Base-by-base conservation (phyloP, 2,797 vertebrate species). In the Lepidocolaptes lacrymiger region DNA sequence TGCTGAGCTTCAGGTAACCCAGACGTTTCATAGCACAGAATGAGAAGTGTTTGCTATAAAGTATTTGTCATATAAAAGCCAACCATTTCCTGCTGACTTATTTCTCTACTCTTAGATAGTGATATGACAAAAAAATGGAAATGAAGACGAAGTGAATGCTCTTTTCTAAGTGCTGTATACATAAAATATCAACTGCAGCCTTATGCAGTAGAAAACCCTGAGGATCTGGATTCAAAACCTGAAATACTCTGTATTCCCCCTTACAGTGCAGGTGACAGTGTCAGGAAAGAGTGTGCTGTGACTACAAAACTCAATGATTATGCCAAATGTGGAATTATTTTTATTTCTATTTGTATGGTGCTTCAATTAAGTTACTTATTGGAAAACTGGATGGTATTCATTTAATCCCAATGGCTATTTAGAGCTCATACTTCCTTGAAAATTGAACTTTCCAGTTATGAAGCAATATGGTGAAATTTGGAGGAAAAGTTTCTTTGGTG, bases 111-210 rank as follows among this genome's bases (percentile, higher is more conserved):
- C 79, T 80, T 41, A 52, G 82, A 80, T 51, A 90, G 68, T 12
- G 48, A 48, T 74, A 46, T 26, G 56, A 77, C 56, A 43, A 89
- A 93, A 71, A 81, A 79, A 94, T 55, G 58, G 74, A 93, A 96
- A 78, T 69, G 3, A 83, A 73, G 58, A 74, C 82, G 63, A 89
- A 78, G 7, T 27, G 75, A 91, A 91, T 61, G 78, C 48, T 92
- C 56, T 68, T 78, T 67, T 68, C 61, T 43, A 74, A 89, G 56
- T 61, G 41, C 75, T 83, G 64, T 68, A 91, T 63, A 89, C 83
- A 93, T 83, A 93, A 94, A 95, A 85, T 23, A 90, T 94, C 69
- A 77, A 72, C 49, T 83, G 76, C 72, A 90, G 82, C 37, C 64
- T 74, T 46, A 72, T 75, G 66, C 68, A 90, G 72, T 9, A 88